Percentiles rank a stretch among this genome's conserved stretches.
These are phyloP conservation scores for Drosophila suzukii DNA, from an alignment of 1,140 invertebrate species.

Conservation along the genomic window DNA sequence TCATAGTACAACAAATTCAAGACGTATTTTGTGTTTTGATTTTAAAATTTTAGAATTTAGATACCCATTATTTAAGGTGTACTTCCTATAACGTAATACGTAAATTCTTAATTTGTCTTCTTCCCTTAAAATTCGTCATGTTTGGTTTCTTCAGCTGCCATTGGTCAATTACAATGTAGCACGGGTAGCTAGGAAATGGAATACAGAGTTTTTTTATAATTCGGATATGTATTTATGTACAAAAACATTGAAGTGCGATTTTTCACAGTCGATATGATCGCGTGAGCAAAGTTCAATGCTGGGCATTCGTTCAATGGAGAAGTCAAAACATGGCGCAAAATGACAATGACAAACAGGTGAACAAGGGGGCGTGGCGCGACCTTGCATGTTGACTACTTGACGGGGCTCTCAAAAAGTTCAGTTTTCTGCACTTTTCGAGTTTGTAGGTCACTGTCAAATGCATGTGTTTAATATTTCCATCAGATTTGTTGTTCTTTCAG, in stretches of 20 bases:
- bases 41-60: neutral
- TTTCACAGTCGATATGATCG: conserved; percentile 24
- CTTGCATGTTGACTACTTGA: conserved; percentile 63
- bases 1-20: no score
- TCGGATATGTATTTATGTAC: conserved; percentile 12
- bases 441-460: conserved; percentile 57
- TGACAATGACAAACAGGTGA: conserved; percentile 62
- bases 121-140: conserved; percentile 12
- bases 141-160: conserved; percentile 60
- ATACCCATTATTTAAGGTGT: neutral
- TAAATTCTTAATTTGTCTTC: no score
- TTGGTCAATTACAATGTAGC: conserved; percentile 28
- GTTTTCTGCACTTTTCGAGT: conserved; percentile 49
- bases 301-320: conserved; percentile 62
- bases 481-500: neutral
- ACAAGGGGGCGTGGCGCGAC: conserved; percentile 32
- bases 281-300: conserved; percentile 54
- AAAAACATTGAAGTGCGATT: conserved; percentile 26
- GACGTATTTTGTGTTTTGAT: no score
- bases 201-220: conserved; percentile 52
- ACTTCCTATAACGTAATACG: neutral
- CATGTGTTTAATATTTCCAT: neutral
- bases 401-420: conserved; percentile 34
- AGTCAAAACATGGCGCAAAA: conserved; percentile 66
- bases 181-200: conserved; percentile 21